Evolutionary conservation across 2,113 vertebrate species (phyloP).

Genomic region (Tenebrosternarchus preto): DNA sequence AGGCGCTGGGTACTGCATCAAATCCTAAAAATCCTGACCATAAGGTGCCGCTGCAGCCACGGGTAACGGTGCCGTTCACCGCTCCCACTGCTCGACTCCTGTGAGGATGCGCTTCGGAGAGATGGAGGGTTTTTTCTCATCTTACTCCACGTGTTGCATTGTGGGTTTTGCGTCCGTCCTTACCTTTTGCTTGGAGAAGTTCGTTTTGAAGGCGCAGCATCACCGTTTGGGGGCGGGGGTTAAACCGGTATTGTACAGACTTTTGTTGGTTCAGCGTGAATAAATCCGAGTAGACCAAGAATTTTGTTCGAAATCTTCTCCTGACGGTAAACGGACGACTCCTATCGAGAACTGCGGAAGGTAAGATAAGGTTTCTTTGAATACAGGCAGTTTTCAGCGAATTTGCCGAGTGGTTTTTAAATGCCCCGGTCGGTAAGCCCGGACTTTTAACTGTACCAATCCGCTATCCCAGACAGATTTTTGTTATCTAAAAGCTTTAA

Average conservation of each 20-base stretch:
- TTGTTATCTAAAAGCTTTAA: too few species aligned
- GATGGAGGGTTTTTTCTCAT: constrained; percentile 28
- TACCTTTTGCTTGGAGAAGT: constrained; percentile 31
- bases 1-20: too few species aligned
- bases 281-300: background rate
- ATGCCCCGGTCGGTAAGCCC: too few species aligned
- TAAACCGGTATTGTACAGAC: background rate
- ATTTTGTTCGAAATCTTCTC: background rate
- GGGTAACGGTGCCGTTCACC: background rate
- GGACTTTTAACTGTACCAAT: too few species aligned
- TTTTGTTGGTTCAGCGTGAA: background rate
- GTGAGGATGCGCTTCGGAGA: background rate
- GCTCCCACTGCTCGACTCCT: constrained; percentile 24
- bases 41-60: constrained; percentile 50
- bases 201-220: background rate
- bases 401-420: too few species aligned
- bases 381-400: too few species aligned
- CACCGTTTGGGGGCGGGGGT: background rate
- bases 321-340: background rate
- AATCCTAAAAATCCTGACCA: background rate
- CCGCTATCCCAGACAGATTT: too few species aligned
- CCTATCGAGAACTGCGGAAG: constrained; percentile 35
- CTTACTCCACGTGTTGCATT: constrained; percentile 50
- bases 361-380: constrained; percentile 21
- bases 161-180: constrained; percentile 17